phyloP scores from a whole-genome alignment of 2,113 vertebrate genomes.

The Pseudorectes ferrugineus region DNA sequence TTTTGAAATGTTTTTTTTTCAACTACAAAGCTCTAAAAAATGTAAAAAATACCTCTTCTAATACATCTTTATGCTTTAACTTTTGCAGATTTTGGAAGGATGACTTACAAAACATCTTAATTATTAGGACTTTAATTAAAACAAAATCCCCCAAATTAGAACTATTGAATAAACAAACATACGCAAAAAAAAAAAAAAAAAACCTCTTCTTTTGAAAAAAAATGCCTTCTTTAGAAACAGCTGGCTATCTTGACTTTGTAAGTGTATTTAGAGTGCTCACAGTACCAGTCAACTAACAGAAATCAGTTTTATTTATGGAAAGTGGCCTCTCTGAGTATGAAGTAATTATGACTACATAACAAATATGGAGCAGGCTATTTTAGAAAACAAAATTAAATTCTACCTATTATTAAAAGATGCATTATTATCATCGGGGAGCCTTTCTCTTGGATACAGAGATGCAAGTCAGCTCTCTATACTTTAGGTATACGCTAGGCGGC shows the following conservation, averaged over 20 bases:
- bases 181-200: background rate
- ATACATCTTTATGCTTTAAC: background rate
- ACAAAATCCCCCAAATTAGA: background rate
- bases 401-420: background rate
- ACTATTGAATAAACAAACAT: background rate
- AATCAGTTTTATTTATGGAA: background rate
- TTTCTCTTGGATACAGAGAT: background rate
- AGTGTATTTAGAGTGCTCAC: background rate
- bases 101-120: background rate
- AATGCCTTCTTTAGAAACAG: background rate
- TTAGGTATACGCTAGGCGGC: conserved; percentile 76
- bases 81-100: background rate
- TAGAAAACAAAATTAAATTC: background rate
- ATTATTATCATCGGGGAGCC: background rate
- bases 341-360: background rate
- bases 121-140: background rate
- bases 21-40: background rate
- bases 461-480: background rate
- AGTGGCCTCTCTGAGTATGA: background rate
- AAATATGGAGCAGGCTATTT: background rate
- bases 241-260: background rate
- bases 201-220: background rate
- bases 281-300: background rate
- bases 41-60: background rate
- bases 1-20: background rate